Percentiles rank a stretch among this genome's conserved stretches.
phyloP scores from a whole-genome alignment of 1,140 invertebrate species.

The Drosophila ogumai region DNA sequence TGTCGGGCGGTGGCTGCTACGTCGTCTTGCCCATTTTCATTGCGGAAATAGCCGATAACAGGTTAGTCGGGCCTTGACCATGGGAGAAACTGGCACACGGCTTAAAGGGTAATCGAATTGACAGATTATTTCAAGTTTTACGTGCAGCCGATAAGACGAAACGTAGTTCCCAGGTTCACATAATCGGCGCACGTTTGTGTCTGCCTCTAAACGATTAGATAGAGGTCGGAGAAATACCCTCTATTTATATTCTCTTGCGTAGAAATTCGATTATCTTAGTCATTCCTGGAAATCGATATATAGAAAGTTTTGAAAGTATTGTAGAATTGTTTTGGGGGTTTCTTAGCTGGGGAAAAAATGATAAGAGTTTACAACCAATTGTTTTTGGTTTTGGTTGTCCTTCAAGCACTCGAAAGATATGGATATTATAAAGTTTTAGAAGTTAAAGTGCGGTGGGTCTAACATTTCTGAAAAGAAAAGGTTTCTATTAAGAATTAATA shows the following conservation, averaged over 20 bases:
- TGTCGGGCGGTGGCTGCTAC: slow-evolving; percentile 75
- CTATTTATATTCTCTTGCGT: background rate
- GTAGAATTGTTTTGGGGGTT: background rate
- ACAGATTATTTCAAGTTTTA: slow-evolving; percentile 52
- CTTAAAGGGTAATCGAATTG: slow-evolving; percentile 8
- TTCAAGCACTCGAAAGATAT: background rate
- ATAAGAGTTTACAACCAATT: background rate
- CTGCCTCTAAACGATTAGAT: slow-evolving; percentile 26
- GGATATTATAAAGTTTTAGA: background rate
- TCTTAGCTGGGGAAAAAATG: too few relatives aligned
- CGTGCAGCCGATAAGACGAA: slow-evolving; percentile 40
- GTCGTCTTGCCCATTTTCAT: slow-evolving; percentile 71
- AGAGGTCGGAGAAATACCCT: slow-evolving; percentile 8
- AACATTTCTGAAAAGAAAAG: background rate
- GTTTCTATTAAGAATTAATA: background rate
- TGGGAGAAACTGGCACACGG: background rate
- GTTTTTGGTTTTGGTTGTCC: too few relatives aligned
- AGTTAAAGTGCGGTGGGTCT: background rate
- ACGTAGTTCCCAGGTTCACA: background rate
- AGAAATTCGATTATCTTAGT: background rate
- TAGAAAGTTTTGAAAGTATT: background rate
- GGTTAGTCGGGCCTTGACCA: slow-evolving; percentile 42
- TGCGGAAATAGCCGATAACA: slow-evolving; percentile 75
- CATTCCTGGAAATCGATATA: slow-evolving; percentile 1
- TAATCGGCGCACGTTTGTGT: slow-evolving; percentile 7